These are phyloP conservation scores for Anastrepha ludens DNA, from an alignment of 1,140 invertebrate species.

Conservation along the genomic window DNA sequence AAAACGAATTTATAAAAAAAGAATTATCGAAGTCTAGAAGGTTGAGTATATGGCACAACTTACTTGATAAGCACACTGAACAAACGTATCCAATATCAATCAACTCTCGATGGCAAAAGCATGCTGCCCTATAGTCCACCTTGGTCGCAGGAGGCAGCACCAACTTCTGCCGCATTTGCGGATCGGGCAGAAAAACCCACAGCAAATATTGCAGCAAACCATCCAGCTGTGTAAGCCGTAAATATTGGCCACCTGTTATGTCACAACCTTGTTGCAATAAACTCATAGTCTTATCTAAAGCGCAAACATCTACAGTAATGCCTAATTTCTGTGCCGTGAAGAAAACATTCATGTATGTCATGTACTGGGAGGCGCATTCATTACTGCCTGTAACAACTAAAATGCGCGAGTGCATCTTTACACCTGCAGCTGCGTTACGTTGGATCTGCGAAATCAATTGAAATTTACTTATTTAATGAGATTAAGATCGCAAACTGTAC, in stretches of 20 bases:
- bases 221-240: constrained; percentile 85
- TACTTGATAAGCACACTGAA: constrained; percentile 97
- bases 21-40: constrained; percentile 52
- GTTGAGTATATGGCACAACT: constrained; percentile 72
- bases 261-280: constrained; percentile 96
- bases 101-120: constrained; percentile 97
- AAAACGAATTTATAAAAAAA: constrained; percentile 75
- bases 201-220: constrained; percentile 95
- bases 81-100: constrained; percentile 98
- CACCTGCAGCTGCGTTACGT: constrained; percentile 78
- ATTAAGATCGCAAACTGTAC: background rate
- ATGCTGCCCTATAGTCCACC: constrained; percentile 96
- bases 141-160: constrained; percentile 91
- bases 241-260: constrained; percentile 93
- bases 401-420: constrained; percentile 85
- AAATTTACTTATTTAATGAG: constrained; percentile 4
- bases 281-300: constrained; percentile 92
- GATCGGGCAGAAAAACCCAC: constrained; percentile 96
- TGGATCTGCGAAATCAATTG: constrained; percentile 74
- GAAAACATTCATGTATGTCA: constrained; percentile 99
- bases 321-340: constrained; percentile 96
- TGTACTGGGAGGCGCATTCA: constrained; percentile 95
- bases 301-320: constrained; percentile 94
- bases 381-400: constrained; percentile 91
- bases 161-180: constrained; percentile 85